These are phyloP conservation scores for Chascanopsetta lugubris DNA, from an alignment of 2,113 vertebrate species.

Conservation along the genomic window DNA sequence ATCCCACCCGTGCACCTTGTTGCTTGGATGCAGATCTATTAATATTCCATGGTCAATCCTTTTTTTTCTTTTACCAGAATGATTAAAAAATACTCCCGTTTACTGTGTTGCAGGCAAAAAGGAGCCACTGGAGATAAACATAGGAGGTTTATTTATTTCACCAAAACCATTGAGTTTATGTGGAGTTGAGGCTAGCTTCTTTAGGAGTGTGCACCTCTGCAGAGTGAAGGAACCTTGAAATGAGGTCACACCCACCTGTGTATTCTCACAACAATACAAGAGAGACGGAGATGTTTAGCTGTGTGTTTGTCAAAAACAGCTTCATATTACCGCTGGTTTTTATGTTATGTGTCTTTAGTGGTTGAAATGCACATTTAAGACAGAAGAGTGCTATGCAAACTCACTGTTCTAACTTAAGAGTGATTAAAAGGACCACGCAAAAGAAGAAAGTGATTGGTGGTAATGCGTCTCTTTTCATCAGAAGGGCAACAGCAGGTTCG, in stretches of 20 bases:
- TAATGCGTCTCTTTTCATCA: too few species aligned
- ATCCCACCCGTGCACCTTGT: slow-evolving; percentile 21
- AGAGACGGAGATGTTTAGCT: not conserved
- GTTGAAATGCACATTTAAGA: not conserved
- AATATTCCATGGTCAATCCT: slow-evolving; percentile 14
- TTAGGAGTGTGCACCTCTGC: slow-evolving; percentile 12
- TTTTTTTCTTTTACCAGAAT: slow-evolving; percentile 24
- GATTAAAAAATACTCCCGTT: slow-evolving; percentile 17
- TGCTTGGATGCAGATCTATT: slow-evolving; percentile 31
- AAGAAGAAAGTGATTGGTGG: too few species aligned
- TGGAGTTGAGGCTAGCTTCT: slow-evolving; percentile 34
- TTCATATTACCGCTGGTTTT: not conserved
- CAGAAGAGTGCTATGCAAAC: not conserved
- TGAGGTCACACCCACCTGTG: slow-evolving; percentile 28
- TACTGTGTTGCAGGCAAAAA: slow-evolving; percentile 4
- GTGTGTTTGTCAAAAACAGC: slow-evolving; percentile 2
- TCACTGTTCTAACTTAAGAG: not conserved
- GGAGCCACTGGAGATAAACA: slow-evolving; percentile 45
- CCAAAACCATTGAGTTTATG: slow-evolving; percentile 36
- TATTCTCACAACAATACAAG: slow-evolving; percentile 8
- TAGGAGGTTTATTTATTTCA: slow-evolving; percentile 38
- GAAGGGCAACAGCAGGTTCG: too few species aligned
- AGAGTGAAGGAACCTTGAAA: slow-evolving; percentile 35
- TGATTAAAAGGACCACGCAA: not conserved
- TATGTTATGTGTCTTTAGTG: not conserved